Conservation (phyloP, 2,113 vertebrate species). For the Nettapus auritus region DNA sequence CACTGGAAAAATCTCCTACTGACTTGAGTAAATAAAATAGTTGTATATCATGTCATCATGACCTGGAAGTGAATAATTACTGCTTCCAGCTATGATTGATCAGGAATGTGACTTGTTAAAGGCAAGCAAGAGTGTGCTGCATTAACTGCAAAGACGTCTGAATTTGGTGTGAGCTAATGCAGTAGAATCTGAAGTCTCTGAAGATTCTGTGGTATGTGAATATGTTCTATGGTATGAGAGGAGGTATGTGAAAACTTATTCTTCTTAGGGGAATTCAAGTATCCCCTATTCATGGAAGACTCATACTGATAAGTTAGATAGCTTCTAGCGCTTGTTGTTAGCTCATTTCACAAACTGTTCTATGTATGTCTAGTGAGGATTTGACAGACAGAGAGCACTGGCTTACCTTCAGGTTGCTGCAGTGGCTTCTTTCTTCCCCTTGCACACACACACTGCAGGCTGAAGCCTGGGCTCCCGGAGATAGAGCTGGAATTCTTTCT, state of each 20-base stretch:
- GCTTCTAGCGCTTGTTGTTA: background rate
- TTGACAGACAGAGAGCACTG: background rate
- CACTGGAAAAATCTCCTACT: background rate
- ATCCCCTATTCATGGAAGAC: background rate
- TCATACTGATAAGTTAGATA: accelerated
- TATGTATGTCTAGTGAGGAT: accelerated
- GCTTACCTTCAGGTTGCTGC: background rate
- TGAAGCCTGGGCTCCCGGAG: background rate
- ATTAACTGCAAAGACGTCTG: background rate
- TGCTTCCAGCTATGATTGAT: background rate
- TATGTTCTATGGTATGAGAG: no score
- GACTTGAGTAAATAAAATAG: background rate
- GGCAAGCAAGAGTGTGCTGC: background rate
- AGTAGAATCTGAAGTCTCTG: background rate
- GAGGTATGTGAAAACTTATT: background rate
- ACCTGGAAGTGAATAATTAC: background rate
- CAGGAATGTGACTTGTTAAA: background rate
- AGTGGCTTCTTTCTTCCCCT: background rate
- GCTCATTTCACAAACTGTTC: accelerated
- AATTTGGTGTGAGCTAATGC: background rate
- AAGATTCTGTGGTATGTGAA: background rate
- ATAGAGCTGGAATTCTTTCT: background rate
- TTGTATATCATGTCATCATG: accelerated
- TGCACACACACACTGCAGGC: background rate
- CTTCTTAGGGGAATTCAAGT: background rate